phyloP scores from a whole-genome alignment of 1,140 invertebrate genomes.

The Brachionus plicatilis region DNA sequence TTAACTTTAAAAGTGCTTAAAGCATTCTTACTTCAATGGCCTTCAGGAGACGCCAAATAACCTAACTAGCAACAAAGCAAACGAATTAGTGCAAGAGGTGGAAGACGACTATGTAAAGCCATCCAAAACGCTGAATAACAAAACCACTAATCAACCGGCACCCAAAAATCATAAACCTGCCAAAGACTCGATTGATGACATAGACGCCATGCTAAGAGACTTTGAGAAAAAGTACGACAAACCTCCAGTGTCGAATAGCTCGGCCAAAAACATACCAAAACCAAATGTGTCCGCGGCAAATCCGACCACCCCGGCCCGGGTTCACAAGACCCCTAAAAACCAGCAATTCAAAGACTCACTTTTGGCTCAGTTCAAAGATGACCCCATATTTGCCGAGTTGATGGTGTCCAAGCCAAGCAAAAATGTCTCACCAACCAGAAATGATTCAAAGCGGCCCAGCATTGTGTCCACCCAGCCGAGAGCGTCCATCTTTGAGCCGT shows the following conservation, averaged over 20 bases:
- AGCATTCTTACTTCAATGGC: background rate
- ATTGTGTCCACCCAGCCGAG: background rate
- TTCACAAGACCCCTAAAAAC: background rate
- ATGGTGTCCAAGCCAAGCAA: background rate
- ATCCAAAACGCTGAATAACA: background rate
- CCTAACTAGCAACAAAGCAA: background rate
- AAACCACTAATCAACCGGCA: background rate
- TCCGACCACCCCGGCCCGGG: background rate
- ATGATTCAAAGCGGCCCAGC: background rate
- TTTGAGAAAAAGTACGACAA: constrained; percentile 26
- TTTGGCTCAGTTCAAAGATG: constrained; percentile 38
- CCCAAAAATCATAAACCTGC: background rate
- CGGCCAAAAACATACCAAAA: constrained; percentile 24
- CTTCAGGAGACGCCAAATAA: background rate
- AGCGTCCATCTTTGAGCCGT: constrained; percentile 9
- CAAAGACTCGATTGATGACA: constrained; percentile 18
- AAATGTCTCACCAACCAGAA: background rate
- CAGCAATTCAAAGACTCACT: constrained; percentile 19
- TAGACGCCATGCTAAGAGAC: constrained; percentile 10
- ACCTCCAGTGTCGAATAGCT: background rate
- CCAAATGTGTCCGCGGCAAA: background rate
- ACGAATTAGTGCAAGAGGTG: constrained; percentile 36
- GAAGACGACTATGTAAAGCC: constrained; percentile 27
- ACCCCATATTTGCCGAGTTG: constrained; percentile 21
- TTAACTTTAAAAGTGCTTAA: background rate